Base-by-base conservation (phyloP, 2,888 invertebrate species). In the Drosophila atroscutellata region DNA sequence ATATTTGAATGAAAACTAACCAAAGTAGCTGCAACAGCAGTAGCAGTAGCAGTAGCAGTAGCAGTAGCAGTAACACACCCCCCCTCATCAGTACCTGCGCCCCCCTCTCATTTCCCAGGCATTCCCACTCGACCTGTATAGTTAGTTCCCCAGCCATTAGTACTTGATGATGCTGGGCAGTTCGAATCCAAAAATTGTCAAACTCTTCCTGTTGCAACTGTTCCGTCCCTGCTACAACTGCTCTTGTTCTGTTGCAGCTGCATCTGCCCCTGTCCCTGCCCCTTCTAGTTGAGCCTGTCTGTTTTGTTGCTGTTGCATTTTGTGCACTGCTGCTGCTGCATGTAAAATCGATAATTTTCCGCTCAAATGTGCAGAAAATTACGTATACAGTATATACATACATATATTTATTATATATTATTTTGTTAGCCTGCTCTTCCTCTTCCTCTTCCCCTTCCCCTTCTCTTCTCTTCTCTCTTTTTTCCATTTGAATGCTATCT, bases 291-390 rank as follows among this genome's bases (percentile, higher is more conserved):
- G 54, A 39, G 67, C 54, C 54, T 72, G 54, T 51, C 57, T 73
- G 59, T 67, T 55, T 37, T 55, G 80, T 73, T 67, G 73, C 78
- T 72, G 80, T 72, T 84, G 83, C 87, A 89, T 81, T 86, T 70
- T 61, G 66, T 71, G 67, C 65, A 45, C 74, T 79, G 55, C 61
- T 80, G 55, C 61, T 80, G 55, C 61, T 77, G 82, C 77, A 77
- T 81, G 66, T 78, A 88, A 88, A 87, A 87, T 88, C 89, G 77
- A 88, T 90, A 89, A 88, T 88, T 88, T 88, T 88, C 89, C 79
- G 90, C 87, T 90, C 87, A 89, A 90, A 90, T 88, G 90, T 90
- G 87, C 87, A 75, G 89, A 90, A 88, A 90, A 90, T 89, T 89
- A 75, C 79, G n/a, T 30, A 51, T 20, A 54, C 18, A 52, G 24